Conservation (phyloP, 2,888 invertebrate genomes). For the Agrochola litura region DNA sequence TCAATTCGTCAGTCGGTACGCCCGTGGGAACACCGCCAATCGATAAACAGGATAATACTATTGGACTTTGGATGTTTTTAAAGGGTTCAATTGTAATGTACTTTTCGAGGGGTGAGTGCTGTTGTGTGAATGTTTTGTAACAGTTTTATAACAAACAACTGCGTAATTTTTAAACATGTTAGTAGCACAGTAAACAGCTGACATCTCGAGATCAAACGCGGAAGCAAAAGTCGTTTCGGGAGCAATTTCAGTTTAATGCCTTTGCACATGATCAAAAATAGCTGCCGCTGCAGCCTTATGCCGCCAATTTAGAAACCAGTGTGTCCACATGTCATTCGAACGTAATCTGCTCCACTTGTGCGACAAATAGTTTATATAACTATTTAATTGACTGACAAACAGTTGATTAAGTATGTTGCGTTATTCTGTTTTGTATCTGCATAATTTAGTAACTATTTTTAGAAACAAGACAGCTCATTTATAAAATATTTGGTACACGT, state of each 20-base stretch:
- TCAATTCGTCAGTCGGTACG: conserved; percentile 78
- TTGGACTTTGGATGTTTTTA: conserved; percentile 61
- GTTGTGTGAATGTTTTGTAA: conserved; percentile 18
- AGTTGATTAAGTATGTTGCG: conserved; percentile 53
- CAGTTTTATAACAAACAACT: not conserved
- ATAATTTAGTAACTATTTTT: conserved; percentile 63
- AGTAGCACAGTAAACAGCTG: conserved; percentile 27
- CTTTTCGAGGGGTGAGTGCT: not conserved
- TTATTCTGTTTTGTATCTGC: conserved; percentile 48
- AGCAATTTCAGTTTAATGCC: conserved; percentile 11
- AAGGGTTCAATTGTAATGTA: conserved; percentile 37
- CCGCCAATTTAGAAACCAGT: conserved; percentile 30
- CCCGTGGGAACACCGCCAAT: conserved; percentile 81
- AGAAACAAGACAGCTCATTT: conserved; percentile 57
- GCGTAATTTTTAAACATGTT: not conserved
- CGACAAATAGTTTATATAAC: conserved; percentile 61
- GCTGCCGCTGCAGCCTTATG: not conserved
- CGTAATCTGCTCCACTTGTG: conserved; percentile 43
- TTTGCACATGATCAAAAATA: conserved; percentile 14
- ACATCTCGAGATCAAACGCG: conserved; percentile 20
- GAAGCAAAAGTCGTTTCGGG: conserved; percentile 19
- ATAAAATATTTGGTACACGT: conserved; percentile 48
- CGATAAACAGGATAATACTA: conserved; percentile 69
- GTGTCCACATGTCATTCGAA: conserved; percentile 32
- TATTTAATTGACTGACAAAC: conserved; percentile 60